These are phyloP conservation scores for Drosophila gunungcola DNA, from an alignment of 1,140 invertebrate species.

Conservation along the genomic window DNA sequence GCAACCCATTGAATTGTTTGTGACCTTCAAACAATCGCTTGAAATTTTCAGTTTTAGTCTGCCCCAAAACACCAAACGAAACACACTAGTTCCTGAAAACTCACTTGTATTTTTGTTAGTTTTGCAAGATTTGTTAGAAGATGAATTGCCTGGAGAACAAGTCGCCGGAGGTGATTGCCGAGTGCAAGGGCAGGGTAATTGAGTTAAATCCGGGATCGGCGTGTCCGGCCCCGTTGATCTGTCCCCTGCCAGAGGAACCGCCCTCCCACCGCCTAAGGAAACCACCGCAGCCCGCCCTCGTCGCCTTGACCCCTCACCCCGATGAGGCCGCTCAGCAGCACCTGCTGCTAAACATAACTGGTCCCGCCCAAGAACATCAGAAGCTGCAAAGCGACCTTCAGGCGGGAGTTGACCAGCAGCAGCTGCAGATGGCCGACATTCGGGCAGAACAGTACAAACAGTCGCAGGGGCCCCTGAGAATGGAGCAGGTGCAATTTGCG, in stretches of 20 bases:
- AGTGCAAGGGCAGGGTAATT: slow-evolving; percentile 36
- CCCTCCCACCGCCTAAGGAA: slow-evolving; percentile 24
- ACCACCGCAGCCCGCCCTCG: slow-evolving; percentile 16
- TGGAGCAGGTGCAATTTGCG: slow-evolving; percentile 55
- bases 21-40: slow-evolving; percentile 46
- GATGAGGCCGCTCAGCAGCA: slow-evolving; percentile 44
- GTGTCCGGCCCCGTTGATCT: slow-evolving; percentile 64
- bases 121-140: background rate
- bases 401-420: slow-evolving; percentile 55
- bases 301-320: slow-evolving; percentile 40
- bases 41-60: slow-evolving; percentile 33
- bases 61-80: slow-evolving; percentile 3
- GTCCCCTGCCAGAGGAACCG: slow-evolving; percentile 44
- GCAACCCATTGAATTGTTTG: slow-evolving; percentile 56
- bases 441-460: slow-evolving; percentile 39
- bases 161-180: slow-evolving; percentile 7
- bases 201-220: slow-evolving; percentile 46
- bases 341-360: slow-evolving; percentile 24
- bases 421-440: slow-evolving; percentile 56
- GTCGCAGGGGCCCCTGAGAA: slow-evolving; percentile 13
- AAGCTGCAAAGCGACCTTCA: slow-evolving; percentile 44
- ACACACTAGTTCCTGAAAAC: background rate
- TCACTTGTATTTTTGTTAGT: slow-evolving; percentile 1
- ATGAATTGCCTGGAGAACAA: slow-evolving; percentile 61
- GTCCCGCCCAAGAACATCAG: slow-evolving; percentile 35